Conservation (phyloP, 2,888 invertebrate genomes). For the Cephus spinipes region DNA sequence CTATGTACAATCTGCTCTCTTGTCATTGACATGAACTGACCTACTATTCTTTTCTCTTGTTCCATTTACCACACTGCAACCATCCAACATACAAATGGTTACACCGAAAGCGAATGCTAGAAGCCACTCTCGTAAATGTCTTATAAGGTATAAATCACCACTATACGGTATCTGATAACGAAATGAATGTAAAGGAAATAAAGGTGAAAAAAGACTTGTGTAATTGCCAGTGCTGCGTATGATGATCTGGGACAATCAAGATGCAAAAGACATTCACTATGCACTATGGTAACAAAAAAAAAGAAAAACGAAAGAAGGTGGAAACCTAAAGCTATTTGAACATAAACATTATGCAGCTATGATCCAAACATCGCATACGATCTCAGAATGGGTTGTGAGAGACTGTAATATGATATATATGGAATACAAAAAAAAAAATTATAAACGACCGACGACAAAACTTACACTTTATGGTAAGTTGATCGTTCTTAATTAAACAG, state of each 20-base stretch:
- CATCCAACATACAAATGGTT: constrained; percentile 27
- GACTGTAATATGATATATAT: not conserved
- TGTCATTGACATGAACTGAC: not conserved
- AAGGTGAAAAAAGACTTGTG: not conserved
- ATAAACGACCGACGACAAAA: not conserved
- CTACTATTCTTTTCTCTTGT: not conserved
- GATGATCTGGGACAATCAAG: constrained; percentile 30
- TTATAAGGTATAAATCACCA: not conserved
- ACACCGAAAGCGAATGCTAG: constrained; percentile 30
- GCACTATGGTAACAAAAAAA: constrained; percentile 19
- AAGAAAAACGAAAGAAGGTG: not conserved
- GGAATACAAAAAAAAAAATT: not conserved
- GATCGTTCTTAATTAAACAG: not conserved
- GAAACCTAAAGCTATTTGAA: not conserved
- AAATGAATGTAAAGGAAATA: not conserved
- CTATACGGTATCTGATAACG: not conserved
- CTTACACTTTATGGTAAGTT: not conserved
- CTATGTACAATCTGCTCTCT: not conserved
- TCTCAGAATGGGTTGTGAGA: not conserved
- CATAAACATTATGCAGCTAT: not conserved
- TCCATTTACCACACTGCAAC: constrained; percentile 20
- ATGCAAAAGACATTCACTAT: constrained; percentile 42
- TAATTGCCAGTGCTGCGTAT: constrained; percentile 16
- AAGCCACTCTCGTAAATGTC: constrained; percentile 22
- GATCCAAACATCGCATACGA: not conserved